A percentile compares a stretch with the other conserved stretches of the same genome.
Evolutionary conservation across 2,113 vertebrate species (phyloP).

Genomic region (Aegithalos caudatus): DNA sequence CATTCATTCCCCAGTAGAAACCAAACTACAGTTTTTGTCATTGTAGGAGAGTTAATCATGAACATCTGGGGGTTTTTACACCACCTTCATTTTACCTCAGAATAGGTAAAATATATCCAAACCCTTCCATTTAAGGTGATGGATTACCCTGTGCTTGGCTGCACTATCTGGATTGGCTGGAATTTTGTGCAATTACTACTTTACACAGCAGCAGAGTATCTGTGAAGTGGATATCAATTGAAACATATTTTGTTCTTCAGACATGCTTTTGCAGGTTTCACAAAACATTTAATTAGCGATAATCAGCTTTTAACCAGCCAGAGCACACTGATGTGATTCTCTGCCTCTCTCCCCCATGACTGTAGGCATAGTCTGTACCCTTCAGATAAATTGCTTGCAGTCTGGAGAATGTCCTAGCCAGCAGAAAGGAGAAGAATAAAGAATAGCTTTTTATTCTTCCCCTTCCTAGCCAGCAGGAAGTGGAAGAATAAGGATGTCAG

Average conservation of each 20-base stretch:
- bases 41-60: not conserved
- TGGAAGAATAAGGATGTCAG: not conserved
- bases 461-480: not conserved
- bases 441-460: not conserved
- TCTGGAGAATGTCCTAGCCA: conserved; percentile 14
- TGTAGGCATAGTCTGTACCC: conserved; percentile 9
- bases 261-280: conserved; percentile 18
- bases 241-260: conserved; percentile 27
- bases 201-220: not conserved
- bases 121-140: not conserved
- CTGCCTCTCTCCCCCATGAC: not conserved
- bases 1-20: not conserved
- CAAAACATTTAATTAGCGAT: conserved; percentile 55
- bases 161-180: not conserved
- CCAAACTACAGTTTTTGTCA: not conserved
- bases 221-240: conserved; percentile 38
- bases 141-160: not conserved
- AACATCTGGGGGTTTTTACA: not conserved
- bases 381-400: conserved; percentile 40
- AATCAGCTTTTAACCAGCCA: conserved; percentile 50
- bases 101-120: not conserved
- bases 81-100: not conserved
- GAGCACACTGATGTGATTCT: conserved; percentile 22
- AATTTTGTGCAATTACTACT: not conserved
- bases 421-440: not conserved